Evolutionary conservation across 2,888 invertebrate species (phyloP), one percentile per base, ranked within the genome.

Genomic region (Nezara viridula): DNA sequence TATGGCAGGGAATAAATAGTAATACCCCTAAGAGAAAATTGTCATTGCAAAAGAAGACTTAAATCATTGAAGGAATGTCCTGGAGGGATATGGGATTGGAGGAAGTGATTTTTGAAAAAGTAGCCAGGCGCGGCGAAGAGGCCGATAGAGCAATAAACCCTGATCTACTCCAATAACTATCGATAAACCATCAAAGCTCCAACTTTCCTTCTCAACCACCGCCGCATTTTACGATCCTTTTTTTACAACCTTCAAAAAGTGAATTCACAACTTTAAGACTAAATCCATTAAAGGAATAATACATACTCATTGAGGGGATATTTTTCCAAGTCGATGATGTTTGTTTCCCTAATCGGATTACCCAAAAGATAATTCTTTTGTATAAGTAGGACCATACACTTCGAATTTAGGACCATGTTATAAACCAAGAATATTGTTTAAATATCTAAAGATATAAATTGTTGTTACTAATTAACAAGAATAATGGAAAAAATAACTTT

Each of bases 171-270:
- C 14, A 40, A 37, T 24, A 81, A 81, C 81, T 81, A 81, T 81
- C 40, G 81, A 81, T 81, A 81, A 81, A 44, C 81, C 81, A 81
- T 81, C 81, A 81, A 44, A 40, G 24, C 81, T 81, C 24, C 9
- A 81, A 81, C 81, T 81, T 24, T 77, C 77, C 16, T 40, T 10
- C 81, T n/a, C 81, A 81, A 81, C 44, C n/a, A 44, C 81, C 14
- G 14, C 81, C 81, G 21, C 44, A 24, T 24, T 81, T 77, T 81
- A 81, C n/a, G 44, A n/a, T 77, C 24, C 24, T 40, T 2, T 44
- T 81, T 81, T 81, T 81, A 81, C 44, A n/a, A 44, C 81, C 24
- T 6, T 44, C 44, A 44, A 81, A 77, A 44, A 44, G 77, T 19
- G 44, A n/a, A 66, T 66, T 60, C 19, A 32, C 32, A 19, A 32